A percentile compares a stretch with the other conserved stretches of the same genome.
phyloP scores from a whole-genome alignment of 2,797 vertebrate genomes.

The Dipus sagitta region DNA sequence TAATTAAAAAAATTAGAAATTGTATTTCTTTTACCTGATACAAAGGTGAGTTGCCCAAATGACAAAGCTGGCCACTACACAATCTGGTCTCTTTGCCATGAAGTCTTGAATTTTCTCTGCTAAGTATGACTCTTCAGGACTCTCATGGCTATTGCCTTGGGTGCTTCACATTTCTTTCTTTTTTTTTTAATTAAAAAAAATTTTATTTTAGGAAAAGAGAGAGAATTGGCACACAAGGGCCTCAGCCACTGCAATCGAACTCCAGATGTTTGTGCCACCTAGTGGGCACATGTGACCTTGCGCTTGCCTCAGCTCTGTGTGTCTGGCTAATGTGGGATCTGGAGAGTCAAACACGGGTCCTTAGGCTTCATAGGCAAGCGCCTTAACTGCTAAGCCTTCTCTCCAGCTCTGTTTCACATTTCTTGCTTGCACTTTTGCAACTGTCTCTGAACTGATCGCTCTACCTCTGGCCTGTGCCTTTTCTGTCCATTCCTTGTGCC shows the following conservation, averaged over 20 bases:
- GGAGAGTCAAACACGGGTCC: no score
- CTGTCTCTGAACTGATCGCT: background rate
- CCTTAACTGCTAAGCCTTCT: no score
- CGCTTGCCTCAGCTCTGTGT: no score
- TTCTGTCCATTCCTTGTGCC: background rate
- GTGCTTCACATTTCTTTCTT: background rate
- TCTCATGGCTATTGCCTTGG: background rate
- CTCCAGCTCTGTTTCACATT: background rate
- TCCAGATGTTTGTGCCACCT: no score
- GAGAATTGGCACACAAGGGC: no score
- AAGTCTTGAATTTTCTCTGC: background rate
- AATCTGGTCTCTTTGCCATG: background rate
- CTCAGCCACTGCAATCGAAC: no score
- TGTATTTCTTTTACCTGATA: conserved; percentile 24
- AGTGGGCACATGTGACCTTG: no score
- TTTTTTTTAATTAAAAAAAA: no score
- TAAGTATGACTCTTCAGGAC: background rate
- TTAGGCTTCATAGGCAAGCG: no score
- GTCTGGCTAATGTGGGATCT: no score
- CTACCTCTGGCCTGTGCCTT: background rate
- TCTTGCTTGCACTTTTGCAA: background rate
- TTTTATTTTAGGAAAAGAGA: no score
- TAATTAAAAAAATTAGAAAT: background rate
- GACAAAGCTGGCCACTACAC: background rate
- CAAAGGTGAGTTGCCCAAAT: background rate